Evolutionary conservation across 2,797 vertebrate species (phyloP), one percentile per base, ranked within the genome.

Genomic region (Darevskia nairensis): DNA sequence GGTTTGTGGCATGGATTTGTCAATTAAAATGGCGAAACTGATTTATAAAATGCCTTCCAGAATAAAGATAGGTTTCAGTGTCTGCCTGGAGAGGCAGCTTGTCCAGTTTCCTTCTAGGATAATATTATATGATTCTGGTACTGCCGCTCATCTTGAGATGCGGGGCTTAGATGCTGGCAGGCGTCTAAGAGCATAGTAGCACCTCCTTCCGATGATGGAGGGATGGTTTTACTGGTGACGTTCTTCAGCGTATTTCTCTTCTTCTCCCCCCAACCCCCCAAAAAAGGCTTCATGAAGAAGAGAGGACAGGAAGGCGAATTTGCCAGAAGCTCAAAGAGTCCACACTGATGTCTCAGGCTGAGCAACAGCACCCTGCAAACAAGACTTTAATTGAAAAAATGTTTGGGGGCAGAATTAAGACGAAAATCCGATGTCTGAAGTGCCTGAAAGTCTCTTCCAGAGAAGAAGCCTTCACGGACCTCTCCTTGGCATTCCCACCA

Each of bases 351-450:
- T 93, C 95, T 27, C 95, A 94, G 7, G 87, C 90, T 0, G 94
- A 95, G 7, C 96, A 95, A 21, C 89, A 86, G 13, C 94, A 92
- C 1, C 88, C 85, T 29, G 90, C 95, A 5, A 94, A 93, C n/a
- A 93, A 95, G 59, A 98, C 97, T 4, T 90, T 97, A 3, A 94
- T 98, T 85, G 97, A 98, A 94, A 97, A 94, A 89, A 97, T 98
- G 97, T 98, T 98, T 8, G 97, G 97, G 61, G 97, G 97, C 88
- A 97, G 97, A 96, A 97, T 98, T 4, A 94, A 96, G 93, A 98
- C 97, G 2, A 97, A 95, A 85, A 97, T 98, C 25, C 94, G 97
- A 90, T 98, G 97, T 55, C 94, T 97, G 77, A 96, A 95, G 87
- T 98, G 97, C 90, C 94, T 97, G 81, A 96, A 97, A 0, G 93